phyloP scores from a whole-genome alignment of 2,888 invertebrate species.

The Rhorus exstirpatorius region DNA sequence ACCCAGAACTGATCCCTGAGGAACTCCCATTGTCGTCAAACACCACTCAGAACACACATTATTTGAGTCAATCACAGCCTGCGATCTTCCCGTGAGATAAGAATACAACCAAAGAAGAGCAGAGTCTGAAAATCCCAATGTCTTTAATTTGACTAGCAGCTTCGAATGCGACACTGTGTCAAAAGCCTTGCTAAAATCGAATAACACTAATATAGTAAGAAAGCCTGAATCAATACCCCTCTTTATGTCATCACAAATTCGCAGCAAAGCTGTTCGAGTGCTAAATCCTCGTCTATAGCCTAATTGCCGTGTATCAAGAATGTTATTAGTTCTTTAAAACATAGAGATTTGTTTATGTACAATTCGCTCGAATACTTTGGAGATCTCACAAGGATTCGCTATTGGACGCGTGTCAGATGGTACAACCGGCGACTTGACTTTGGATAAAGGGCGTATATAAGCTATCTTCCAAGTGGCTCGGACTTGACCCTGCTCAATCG shows the following conservation, averaged over 20 bases:
- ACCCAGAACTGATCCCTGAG: constrained; percentile 2
- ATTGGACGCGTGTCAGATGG: constrained; percentile 47
- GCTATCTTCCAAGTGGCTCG: constrained; percentile 5
- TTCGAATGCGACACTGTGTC: background rate
- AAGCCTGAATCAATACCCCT: constrained; percentile 12
- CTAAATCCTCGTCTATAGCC: constrained; percentile 8
- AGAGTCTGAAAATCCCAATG: background rate
- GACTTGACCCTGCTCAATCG: background rate
- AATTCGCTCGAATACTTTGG: constrained; percentile 48
- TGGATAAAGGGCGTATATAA: constrained; percentile 15
- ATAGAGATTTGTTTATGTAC: constrained; percentile 24
- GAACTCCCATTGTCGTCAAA: background rate
- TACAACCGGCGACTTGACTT: background rate
- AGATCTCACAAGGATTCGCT: constrained; percentile 31
- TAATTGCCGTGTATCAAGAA: constrained; percentile 22
- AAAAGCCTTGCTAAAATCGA: constrained; percentile 60
- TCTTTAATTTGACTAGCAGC: constrained; percentile 1
- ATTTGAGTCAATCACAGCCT: background rate
- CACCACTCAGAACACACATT: background rate
- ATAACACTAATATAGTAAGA: constrained; percentile 51
- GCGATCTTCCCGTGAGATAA: constrained; percentile 18
- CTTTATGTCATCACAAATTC: constrained; percentile 21
- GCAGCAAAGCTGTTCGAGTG: constrained; percentile 31
- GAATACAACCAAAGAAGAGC: constrained; percentile 18
- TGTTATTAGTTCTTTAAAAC: background rate